Evolutionary conservation across 2,113 vertebrate genomes (phyloP).

Genomic region (Coturnix japonica): DNA sequence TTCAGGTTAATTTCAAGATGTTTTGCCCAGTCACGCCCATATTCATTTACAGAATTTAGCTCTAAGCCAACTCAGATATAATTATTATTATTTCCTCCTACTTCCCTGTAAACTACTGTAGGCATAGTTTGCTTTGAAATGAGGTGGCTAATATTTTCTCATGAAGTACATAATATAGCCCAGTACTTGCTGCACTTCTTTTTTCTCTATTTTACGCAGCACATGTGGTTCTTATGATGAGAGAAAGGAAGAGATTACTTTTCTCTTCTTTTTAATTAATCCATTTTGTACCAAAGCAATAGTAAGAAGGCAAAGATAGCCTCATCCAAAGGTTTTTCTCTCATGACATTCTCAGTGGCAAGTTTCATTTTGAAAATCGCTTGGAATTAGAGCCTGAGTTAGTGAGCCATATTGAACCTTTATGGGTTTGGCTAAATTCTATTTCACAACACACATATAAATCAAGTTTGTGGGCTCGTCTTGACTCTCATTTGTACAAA

Average conservation of each 20-base stretch:
- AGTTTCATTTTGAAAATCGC: not conserved
- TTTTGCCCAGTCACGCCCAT: conserved; percentile 43
- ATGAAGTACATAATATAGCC: conserved; percentile 36
- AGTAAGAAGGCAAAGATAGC: conserved; percentile 3
- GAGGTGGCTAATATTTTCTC: conserved; percentile 37
- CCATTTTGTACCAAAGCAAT: not conserved
- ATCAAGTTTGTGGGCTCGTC: not conserved
- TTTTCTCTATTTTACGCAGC: not conserved
- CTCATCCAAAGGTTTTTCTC: not conserved
- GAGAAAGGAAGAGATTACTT: conserved; percentile 18
- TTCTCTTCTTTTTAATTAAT: conserved; percentile 36
- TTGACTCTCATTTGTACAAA: not conserved
- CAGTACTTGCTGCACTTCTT: not conserved
- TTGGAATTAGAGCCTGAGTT: not conserved
- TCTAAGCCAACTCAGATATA: conserved; percentile 36
- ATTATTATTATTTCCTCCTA: conserved; percentile 58
- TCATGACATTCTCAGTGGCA: not conserved
- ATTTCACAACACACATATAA: not conserved
- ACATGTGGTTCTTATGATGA: not conserved
- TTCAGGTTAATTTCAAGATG: conserved; percentile 19
- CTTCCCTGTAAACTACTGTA: conserved; percentile 26
- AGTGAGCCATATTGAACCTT: not conserved
- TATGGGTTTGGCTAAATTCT: not conserved
- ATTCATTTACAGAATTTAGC: conserved; percentile 42
- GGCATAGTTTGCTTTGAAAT: conserved; percentile 51